Evolutionary conservation across 2,797 vertebrate species (phyloP).

Genomic region (Neoniphon sammara): DNA sequence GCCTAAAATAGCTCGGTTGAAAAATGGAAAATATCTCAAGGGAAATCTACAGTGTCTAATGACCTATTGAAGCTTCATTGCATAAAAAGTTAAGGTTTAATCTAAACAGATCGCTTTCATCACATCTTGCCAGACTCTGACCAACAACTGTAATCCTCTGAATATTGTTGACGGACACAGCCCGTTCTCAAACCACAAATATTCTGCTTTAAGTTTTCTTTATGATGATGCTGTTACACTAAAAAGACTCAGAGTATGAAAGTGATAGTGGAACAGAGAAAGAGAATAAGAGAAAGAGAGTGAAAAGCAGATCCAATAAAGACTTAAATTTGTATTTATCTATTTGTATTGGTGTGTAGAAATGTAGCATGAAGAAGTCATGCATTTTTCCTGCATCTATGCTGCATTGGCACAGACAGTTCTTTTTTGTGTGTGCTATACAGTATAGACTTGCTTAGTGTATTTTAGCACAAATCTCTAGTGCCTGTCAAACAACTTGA

Average conservation of each 20-base stretch:
- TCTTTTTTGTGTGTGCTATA: too few relatives aligned
- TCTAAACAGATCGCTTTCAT: constrained; percentile 57
- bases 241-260: constrained; percentile 49
- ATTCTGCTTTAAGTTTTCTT: constrained; percentile 56
- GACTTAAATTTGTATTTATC: constrained; percentile 31
- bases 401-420: too few relatives aligned
- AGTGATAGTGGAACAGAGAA: constrained; percentile 20
- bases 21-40: constrained; percentile 43
- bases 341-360: constrained; percentile 17
- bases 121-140: constrained; percentile 49
- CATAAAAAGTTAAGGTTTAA: constrained; percentile 52
- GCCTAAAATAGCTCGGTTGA: constrained; percentile 47
- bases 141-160: constrained; percentile 62
- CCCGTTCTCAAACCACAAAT: constrained; percentile 39
- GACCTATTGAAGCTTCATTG: constrained; percentile 41
- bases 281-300: not conserved
- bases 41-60: constrained; percentile 67
- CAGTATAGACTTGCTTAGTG: too few relatives aligned
- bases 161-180: constrained; percentile 40
- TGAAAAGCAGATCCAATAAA: constrained; percentile 21
- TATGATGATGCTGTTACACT: constrained; percentile 41
- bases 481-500: too few relatives aligned
- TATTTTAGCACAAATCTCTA: too few relatives aligned
- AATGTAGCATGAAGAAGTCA: not conserved
- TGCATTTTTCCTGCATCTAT: too few relatives aligned